These are phyloP conservation scores for Promerops cafer DNA, from an alignment of 2,113 vertebrate species.

Conservation along the genomic window DNA sequence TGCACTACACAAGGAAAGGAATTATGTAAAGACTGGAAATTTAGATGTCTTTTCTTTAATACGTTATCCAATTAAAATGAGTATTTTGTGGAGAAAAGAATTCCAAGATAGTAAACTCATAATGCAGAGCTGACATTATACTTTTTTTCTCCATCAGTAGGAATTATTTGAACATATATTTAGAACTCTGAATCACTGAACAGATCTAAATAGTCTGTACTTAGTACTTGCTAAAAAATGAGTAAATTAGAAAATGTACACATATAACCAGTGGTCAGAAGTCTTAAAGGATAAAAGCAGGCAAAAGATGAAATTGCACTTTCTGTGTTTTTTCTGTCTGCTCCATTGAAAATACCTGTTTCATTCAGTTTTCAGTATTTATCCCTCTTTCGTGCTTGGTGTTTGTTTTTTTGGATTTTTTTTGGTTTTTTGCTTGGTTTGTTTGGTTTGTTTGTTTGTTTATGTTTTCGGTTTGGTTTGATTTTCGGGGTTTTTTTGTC, in stretches of 20 bases:
- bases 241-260: neutral
- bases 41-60: neutral
- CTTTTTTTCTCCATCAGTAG: neutral
- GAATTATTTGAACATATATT: neutral
- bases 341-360: neutral
- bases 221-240: neutral
- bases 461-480: too few relatives aligned
- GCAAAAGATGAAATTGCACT: neutral
- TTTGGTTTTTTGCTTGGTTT: neutral
- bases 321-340: neutral
- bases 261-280: neutral
- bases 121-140: neutral
- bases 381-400: neutral
- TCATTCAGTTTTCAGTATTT: neutral
- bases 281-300: neutral
- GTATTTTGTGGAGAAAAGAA: neutral
- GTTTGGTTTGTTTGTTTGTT: neutral
- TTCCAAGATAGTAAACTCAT: neutral
- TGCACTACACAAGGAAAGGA: neutral
- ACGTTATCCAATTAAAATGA: neutral
- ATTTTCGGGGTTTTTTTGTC: neutral
- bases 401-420: neutral
- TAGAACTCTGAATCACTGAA: neutral
- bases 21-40: neutral
- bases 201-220: neutral